Conservation (phyloP, 2,113 vertebrate species). For the Ptychochromis oligacanthus region DNA sequence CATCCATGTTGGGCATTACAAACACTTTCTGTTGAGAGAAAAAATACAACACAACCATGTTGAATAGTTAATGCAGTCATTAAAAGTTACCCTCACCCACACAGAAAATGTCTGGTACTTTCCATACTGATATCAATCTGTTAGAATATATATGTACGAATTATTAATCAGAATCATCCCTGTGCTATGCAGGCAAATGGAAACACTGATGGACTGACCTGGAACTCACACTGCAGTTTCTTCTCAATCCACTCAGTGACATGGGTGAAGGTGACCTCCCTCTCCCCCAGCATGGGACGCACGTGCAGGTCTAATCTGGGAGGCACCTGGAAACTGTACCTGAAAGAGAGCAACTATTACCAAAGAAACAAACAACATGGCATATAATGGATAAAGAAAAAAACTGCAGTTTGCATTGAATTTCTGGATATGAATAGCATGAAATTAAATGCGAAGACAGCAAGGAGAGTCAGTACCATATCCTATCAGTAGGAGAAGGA, state of each 20-base stretch:
- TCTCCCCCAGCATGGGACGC: slow-evolving; percentile 84
- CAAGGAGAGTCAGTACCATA: slow-evolving; percentile 56
- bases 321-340: slow-evolving; percentile 87
- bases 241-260: slow-evolving; percentile 89
- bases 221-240: slow-evolving; percentile 87
- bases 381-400: not conserved
- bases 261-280: slow-evolving; percentile 86
- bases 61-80: not conserved
- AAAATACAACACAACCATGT: not conserved
- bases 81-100: not conserved
- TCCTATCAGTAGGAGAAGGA: slow-evolving; percentile 85
- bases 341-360: slow-evolving; percentile 40
- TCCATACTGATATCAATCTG: not conserved
- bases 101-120: not conserved
- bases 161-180: not conserved
- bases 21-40: slow-evolving; percentile 81
- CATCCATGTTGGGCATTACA: slow-evolving; percentile 92
- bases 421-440: not conserved
- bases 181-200: not conserved
- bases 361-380: not conserved
- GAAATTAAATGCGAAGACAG: not conserved
- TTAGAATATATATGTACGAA: not conserved
- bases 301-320: slow-evolving; percentile 86
- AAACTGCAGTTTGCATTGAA: not conserved
- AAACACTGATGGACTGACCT: slow-evolving; percentile 75